These are phyloP conservation scores for Lepidostoma basale DNA, from an alignment of 1,140 invertebrate genomes.

Conservation along the genomic window DNA sequence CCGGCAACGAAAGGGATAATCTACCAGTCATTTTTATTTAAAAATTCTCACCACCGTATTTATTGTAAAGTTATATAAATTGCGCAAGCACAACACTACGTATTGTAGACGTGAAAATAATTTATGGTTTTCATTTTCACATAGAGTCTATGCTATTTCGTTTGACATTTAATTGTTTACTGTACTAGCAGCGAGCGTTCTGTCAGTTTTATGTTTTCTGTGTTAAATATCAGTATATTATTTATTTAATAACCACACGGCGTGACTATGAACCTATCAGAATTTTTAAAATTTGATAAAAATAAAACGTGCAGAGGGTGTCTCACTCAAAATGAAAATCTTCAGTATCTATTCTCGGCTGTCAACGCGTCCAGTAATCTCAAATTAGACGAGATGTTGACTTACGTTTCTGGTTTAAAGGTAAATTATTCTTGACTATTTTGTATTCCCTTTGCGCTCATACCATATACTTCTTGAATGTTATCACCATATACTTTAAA, in stretches of 20 bases:
- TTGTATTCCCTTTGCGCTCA: too few species aligned
- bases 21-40: too few species aligned
- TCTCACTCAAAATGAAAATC: neutral
- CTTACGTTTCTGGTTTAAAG: conserved; percentile 1
- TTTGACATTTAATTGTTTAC: too few species aligned
- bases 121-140: too few species aligned
- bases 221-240: neutral
- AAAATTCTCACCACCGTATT: too few species aligned
- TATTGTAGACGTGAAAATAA: too few species aligned
- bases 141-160: too few species aligned
- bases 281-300: neutral
- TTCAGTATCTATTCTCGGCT: conserved; percentile 5
- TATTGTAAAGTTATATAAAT: too few species aligned
- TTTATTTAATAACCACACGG: conserved; percentile 13
- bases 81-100: too few species aligned
- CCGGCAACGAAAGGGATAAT: too few species aligned
- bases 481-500: neutral
- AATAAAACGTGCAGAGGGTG: conserved; percentile 27
- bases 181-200: too few species aligned
- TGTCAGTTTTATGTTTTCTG: too few species aligned
- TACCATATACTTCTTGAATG: neutral
- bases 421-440: neutral
- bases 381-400: conserved; percentile 3
- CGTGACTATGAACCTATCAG: neutral
- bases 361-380: neutral